Conservation (phyloP, 2,888 invertebrate genomes). For the Drosophila pseudotakahashii region DNA sequence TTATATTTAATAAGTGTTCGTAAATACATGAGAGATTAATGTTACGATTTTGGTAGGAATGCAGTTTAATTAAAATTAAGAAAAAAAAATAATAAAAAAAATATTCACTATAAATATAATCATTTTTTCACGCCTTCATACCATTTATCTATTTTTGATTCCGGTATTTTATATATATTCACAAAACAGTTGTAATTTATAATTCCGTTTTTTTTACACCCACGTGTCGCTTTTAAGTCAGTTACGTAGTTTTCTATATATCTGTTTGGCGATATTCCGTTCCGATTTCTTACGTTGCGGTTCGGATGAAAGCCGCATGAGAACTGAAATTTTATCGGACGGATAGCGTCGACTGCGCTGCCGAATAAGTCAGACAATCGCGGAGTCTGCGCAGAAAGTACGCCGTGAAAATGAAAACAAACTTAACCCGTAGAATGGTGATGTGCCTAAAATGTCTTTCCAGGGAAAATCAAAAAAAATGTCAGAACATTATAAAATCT, state of each 20-base stretch:
- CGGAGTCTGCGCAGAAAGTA: slow-evolving; percentile 42
- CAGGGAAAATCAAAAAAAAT: no score
- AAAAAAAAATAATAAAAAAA: background rate
- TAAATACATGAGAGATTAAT: background rate
- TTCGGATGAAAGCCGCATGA: slow-evolving; percentile 41
- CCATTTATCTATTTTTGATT: slow-evolving; percentile 12
- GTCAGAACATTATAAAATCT: no score
- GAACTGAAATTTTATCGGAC: slow-evolving; percentile 33
- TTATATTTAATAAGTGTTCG: no score
- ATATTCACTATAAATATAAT: background rate
- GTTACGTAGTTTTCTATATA: slow-evolving; percentile 22
- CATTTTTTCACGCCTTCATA: slow-evolving; percentile 1
- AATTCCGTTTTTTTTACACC: slow-evolving; percentile 20
- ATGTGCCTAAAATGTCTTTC: background rate
- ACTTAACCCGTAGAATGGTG: slow-evolving; percentile 37
- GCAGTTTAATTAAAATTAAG: background rate
- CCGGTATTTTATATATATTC: slow-evolving; percentile 1
- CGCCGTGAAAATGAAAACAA: slow-evolving; percentile 47
- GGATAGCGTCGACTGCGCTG: slow-evolving; percentile 16
- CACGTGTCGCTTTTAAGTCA: slow-evolving; percentile 31
- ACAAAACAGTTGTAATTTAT: slow-evolving; percentile 9
- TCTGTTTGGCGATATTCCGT: slow-evolving; percentile 5
- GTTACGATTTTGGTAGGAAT: background rate
- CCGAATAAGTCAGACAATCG: slow-evolving; percentile 27
- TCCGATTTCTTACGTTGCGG: slow-evolving; percentile 31